Conservation (phyloP, 2,797 vertebrate species). For the Macropodus opercularis region DNA sequence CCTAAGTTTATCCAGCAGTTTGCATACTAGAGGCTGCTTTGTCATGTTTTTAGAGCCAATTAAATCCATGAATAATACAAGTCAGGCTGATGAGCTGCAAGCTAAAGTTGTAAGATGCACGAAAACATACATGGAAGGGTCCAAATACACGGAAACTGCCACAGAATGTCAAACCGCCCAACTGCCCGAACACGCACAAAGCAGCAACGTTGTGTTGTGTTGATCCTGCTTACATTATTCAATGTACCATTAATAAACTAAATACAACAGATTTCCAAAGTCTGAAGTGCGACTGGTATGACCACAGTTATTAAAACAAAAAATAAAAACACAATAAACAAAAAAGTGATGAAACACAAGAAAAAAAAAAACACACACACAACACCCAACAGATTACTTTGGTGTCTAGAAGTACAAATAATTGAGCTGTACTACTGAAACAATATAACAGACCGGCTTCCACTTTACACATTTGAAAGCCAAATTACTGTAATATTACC, state of each 20-base stretch:
- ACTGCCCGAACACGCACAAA: not conserved
- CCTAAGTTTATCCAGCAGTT: constrained; percentile 2
- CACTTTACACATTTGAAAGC: constrained; percentile 10
- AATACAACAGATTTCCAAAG: not conserved
- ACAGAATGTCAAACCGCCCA: not conserved
- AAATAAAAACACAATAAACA: not conserved
- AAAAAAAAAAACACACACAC: not conserved
- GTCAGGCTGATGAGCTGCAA: not conserved
- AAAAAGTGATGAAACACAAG: constrained; percentile 6
- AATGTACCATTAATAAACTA: not conserved
- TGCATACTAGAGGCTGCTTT: constrained; percentile 10
- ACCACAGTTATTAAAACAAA: constrained; percentile 6
- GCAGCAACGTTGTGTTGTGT: not conserved
- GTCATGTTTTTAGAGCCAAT: not conserved
- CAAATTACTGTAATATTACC: constrained; percentile 33
- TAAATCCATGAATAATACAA: not conserved
- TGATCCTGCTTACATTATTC: not conserved
- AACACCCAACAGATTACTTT: constrained; percentile 22
- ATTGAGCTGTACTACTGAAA: constrained; percentile 11
- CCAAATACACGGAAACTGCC: too few relatives aligned
- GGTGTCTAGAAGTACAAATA: constrained; percentile 6
- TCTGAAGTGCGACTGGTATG: constrained; percentile 3
- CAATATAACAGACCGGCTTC: constrained; percentile 37
- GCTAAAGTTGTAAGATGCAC: not conserved
- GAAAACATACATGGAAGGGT: constrained; percentile 7